Base-by-base conservation (phyloP, 2,113 vertebrate genomes). In the Pseudopipra pipra region DNA sequence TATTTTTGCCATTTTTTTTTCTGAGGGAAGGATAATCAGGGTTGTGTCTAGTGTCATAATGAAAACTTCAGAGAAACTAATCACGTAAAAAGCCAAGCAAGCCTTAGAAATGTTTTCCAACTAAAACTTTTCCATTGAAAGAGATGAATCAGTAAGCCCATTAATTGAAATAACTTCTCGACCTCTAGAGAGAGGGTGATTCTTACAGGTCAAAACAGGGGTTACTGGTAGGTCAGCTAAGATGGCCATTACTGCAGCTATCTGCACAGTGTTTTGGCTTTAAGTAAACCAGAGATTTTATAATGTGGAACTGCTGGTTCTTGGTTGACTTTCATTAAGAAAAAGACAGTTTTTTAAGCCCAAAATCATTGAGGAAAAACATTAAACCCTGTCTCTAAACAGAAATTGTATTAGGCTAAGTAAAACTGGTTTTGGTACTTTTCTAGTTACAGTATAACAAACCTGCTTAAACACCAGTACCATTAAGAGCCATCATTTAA, bases 141-240 rank as follows among this genome's bases (percentile, higher is more conserved):
- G 22, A 88, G 71, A 93, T 68, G 75, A 55, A 73, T 46, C 16
- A 5, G 49, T 43, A 51, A 94, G 71, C 55, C 67, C 25, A 9
- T 12, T 91, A 90, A 91, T n/a, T 91, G 75, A 90, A 97, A 52
- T 67, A 86, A 87, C 72, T 88, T 75, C 87, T 95, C 94, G 85
- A 85, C 87, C 96, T 92, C 61, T 89, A 20, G 17, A 88, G 71
- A 66, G 35, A 92, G 39, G 68, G 93, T 92, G 79, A 93, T 94
- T 96, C 76, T 72, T 78, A 7, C 56, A 84, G 96, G 92, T 97
- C 93, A 96, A 56, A 94, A 7, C 51, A 88, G 88, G 43, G 96
- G 95, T 97, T 96, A 95, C 49, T 92, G 82, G 75, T 65, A 74
- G 95, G 96, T 97, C 96, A 97, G 68, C 68, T 94, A 72, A 78